A percentile compares a stretch with the other conserved stretches of the same genome.
Conservation (phyloP, 2,888 invertebrate species). For the Plemyria rubiginata region DNA sequence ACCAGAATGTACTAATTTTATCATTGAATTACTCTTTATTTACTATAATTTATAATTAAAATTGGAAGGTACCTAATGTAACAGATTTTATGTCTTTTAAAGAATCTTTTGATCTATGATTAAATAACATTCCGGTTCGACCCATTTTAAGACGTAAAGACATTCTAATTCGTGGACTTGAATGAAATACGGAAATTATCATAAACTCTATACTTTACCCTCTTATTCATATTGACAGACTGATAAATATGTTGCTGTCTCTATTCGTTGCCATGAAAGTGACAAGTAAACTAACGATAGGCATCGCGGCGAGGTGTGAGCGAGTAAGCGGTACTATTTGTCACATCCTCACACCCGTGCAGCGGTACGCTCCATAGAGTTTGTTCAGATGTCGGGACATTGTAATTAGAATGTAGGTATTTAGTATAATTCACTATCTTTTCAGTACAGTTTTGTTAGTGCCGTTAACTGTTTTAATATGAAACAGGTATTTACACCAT, state of each 20-base stretch:
- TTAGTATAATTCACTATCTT: slow-evolving; percentile 6
- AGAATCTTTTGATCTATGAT: background rate
- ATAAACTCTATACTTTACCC: no score
- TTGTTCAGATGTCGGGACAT: background rate
- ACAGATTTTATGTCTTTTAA: no score
- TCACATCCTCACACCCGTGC: no score
- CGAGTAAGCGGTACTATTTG: no score
- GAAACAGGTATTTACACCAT: slow-evolving; percentile 83
- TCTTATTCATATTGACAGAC: no score
- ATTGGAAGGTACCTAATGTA: no score
- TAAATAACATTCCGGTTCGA: background rate
- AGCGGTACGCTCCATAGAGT: background rate
- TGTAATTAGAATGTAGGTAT: background rate
- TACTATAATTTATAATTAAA: no score
- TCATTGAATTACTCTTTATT: no score
- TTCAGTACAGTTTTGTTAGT: slow-evolving; percentile 59
- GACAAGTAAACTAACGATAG: no score
- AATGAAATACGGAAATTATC: background rate
- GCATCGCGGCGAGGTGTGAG: no score
- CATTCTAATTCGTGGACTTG: background rate
- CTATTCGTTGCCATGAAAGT: no score
- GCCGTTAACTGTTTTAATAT: slow-evolving; percentile 79
- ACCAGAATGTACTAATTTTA: background rate
- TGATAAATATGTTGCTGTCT: no score
- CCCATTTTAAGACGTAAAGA: background rate